Evolutionary conservation across 2,888 invertebrate species (phyloP).

Genomic region (Eupithecia centaureata): DNA sequence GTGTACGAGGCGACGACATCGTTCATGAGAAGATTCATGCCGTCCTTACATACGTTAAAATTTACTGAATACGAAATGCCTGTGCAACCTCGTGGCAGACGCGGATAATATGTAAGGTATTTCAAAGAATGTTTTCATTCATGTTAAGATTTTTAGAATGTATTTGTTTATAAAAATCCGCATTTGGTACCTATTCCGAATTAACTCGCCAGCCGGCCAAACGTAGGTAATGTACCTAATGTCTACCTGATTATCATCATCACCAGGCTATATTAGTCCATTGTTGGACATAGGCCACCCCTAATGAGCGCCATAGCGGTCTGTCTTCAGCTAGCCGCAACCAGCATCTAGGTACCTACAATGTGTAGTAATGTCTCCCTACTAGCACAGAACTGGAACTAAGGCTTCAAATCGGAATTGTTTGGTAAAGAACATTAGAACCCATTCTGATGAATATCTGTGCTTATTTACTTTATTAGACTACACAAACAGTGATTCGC

Average conservation of each 20-base stretch:
- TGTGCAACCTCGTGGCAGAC: background rate
- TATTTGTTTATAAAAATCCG: background rate
- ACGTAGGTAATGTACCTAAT: too few species aligned
- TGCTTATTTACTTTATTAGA: background rate
- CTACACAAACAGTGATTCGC: background rate
- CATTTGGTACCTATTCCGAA: too few species aligned
- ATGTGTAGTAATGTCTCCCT: background rate
- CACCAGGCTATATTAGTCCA: too few species aligned
- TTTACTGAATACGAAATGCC: background rate
- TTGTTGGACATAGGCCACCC: too few species aligned
- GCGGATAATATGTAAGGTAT: too few species aligned
- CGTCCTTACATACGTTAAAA: background rate
- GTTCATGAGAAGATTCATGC: constrained; percentile 1
- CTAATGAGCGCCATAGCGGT: too few species aligned
- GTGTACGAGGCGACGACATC: background rate
- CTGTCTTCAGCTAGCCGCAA: too few species aligned
- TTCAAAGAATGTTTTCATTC: too few species aligned
- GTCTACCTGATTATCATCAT: too few species aligned
- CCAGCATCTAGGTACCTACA: too few species aligned
- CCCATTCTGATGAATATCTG: background rate
- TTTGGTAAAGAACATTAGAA: background rate
- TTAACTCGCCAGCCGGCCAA: background rate
- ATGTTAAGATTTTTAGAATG: background rate
- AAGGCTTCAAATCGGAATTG: background rate
- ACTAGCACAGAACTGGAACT: background rate